Base-by-base conservation (phyloP, 2,888 invertebrate species). In the Cantharis rustica region DNA sequence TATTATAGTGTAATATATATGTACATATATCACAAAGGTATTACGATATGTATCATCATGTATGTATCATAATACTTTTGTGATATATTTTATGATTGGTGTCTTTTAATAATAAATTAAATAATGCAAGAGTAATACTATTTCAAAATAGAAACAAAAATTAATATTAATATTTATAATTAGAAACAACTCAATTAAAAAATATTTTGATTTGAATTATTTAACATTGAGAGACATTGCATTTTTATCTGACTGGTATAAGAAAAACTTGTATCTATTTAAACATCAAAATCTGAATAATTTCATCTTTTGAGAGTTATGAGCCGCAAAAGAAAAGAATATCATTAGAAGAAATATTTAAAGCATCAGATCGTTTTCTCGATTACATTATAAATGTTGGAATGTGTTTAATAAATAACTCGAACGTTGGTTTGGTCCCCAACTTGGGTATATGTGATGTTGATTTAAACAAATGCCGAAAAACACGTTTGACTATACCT, bases 401-500 rank as follows among this genome's bases (percentile, higher is more conserved):
- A 75, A 75, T 71, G 75, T 75, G 75, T 75, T 70, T 75, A 75
- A 75, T 75, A 75, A 75, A 75, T 75, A 70, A 75, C 61, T 66
- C 64, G 66, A 75, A 70, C 66, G 71, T 71, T 70, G 64, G 75
- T 47, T 47, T 47, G 71, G 23, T 75, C 69, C 71, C 70, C 75
- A 70, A 75, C 66, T 75, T 47, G 71, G 71, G 71, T 71, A 71
- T 75, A 75, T 69, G 70, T 71, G 75, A 66, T 66, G 75, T 27
- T 23, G 75, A 75, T 71, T 69, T 72, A 68, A 66, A 69, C 63
- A 75, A 75, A 72, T 69, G 72, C 71, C 72, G 72, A 75, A 75
- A 75, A 75, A 75, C 72, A 72, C 69, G 75, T 75, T 71, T 64
- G 72, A 75, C 72, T 75, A 61, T 72, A 69, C 63, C 68, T 62